phyloP scores from a whole-genome alignment of 2,797 vertebrate species.

The Siniperca scherzeri region DNA sequence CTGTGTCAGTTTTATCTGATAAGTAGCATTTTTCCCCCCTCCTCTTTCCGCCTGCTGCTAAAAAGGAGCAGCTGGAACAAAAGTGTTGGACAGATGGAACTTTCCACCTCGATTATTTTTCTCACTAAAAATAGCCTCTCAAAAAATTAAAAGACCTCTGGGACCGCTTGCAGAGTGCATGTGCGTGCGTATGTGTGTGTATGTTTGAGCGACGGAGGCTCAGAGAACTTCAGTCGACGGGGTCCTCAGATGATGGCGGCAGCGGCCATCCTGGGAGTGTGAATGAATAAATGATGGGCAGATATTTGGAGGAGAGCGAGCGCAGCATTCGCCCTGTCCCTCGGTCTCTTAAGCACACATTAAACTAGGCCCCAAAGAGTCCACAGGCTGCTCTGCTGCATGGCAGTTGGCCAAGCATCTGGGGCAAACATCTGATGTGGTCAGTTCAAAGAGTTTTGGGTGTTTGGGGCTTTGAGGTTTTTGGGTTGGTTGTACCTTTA shows the following conservation, averaged over 20 bases:
- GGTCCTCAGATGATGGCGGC: constrained; percentile 71
- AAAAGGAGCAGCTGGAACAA: constrained; percentile 89
- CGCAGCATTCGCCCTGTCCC: constrained; percentile 53
- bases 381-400: constrained; percentile 54
- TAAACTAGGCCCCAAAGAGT: constrained; percentile 65
- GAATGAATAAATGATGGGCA: constrained; percentile 85
- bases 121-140: constrained; percentile 87
- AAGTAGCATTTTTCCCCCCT: constrained; percentile 46
- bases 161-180: constrained; percentile 81
- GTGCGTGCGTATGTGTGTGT: constrained; percentile 39
- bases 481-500: constrained; percentile 55
- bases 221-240: constrained; percentile 69
- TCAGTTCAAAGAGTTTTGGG: constrained; percentile 57
- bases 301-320: constrained; percentile 75
- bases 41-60: constrained; percentile 71
- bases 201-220: constrained; percentile 74
- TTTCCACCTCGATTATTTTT: constrained; percentile 91
- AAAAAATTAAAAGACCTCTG: constrained; percentile 89
- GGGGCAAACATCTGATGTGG: constrained; percentile 77
- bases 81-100: constrained; percentile 89
- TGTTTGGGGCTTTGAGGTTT: constrained; percentile 54
- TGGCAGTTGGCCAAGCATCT: constrained; percentile 72
- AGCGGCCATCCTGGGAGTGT: constrained; percentile 67
- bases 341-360: constrained; percentile 78
- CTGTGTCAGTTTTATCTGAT: constrained; percentile 66